Evolutionary conservation across 1,140 invertebrate genomes (phyloP), one percentile per base, ranked within the genome.

Genomic region (Cotesia typhae): DNA sequence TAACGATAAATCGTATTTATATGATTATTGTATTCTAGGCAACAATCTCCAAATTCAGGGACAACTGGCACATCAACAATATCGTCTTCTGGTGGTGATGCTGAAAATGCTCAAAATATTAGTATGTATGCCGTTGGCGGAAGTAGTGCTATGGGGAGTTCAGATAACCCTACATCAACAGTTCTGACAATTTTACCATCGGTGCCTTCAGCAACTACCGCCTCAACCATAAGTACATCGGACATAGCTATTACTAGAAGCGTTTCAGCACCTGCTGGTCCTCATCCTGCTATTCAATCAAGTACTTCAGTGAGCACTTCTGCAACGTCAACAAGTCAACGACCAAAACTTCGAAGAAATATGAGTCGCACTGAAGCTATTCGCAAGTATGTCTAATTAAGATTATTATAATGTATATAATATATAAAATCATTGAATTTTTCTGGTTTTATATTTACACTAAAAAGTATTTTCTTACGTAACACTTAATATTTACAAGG

Each of bases 341-440:
- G 82, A 28, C 79, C 81, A 14, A 82, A 81, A 38, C 71, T 85
- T 4, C 80, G 79, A 41, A 78, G 85, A 55, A 85, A 79, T 38
- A 78, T 82, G 36, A 87, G 85, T 64, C 78, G 83, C 9, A 87
- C 84, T 10, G 85, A 87, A 66, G 81, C 84, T 17, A 81, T 87
- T 12, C 79, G 80, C 76, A 87, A 85, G 85, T 86, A 36, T 76
- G 83, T 71, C 3, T 3, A 20, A 36, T 64, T 12, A 38, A n/a
- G 3, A 41, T 35, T 28, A n/a, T 37, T 17, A 20, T 51, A 35
- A 7, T 28, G 20, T 12, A 28, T 12, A 57, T 2, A 20, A 52
- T 36, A 28, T 6, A 17, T 17, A 7, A 37, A 52, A 41, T 6
- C 35, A 53, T 28, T 9, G 17, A 12, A 67, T 61, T 51, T 73